Percentiles rank a stretch among this genome's conserved stretches.
Conservation (phyloP, 2,888 invertebrate species). For the Andrena chrysosceles region DNA sequence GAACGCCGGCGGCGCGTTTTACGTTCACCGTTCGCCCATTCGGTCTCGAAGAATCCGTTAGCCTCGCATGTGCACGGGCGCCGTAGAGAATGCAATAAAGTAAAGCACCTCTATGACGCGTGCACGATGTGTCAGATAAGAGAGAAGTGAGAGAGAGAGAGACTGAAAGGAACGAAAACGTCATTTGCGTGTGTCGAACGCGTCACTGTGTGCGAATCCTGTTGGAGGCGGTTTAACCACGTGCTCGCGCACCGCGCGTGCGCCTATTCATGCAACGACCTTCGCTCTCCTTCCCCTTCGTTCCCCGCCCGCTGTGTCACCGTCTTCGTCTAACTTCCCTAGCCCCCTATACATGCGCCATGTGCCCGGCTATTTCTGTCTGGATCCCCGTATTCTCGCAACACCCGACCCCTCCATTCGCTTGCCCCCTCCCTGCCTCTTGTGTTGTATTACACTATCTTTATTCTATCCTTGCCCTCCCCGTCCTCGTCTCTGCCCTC, state of each 20-base stretch:
- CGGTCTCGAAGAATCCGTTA: not conserved
- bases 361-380: constrained; percentile 26
- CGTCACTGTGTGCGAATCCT: constrained; percentile 35
- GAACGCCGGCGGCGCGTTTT: not conserved
- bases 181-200: constrained; percentile 36
- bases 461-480: not conserved
- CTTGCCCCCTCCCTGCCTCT: not conserved
- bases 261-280: constrained; percentile 66
- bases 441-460: not conserved
- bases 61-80: not conserved
- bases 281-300: constrained; percentile 56
- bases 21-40: constrained; percentile 1
- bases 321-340: constrained; percentile 9
- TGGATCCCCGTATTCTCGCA: constrained; percentile 26
- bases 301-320: not conserved
- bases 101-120: constrained; percentile 9
- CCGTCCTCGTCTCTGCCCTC: not conserved
- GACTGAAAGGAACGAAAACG: constrained; percentile 31
- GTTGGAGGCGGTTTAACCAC: constrained; percentile 60
- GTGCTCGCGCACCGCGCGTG: constrained; percentile 69
- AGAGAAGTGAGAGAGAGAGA: not conserved
- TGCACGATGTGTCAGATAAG: constrained; percentile 36
- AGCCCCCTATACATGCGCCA: not conserved
- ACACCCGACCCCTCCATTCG: not conserved
- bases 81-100: constrained; percentile 31